Evolutionary conservation across 2,888 invertebrate genomes (phyloP).

Genomic region (Dioctria rufipes): DNA sequence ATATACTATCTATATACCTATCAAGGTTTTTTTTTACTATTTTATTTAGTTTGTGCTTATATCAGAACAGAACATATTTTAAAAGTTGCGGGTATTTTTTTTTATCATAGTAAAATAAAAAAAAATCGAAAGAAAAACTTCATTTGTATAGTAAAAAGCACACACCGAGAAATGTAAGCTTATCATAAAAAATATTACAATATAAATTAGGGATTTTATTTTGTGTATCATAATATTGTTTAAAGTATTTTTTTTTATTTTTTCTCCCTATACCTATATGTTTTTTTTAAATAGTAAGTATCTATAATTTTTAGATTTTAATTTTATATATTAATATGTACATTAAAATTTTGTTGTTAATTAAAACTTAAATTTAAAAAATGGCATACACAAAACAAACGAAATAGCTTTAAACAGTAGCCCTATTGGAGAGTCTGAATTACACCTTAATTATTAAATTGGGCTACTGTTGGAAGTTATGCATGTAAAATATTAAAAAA

Average conservation of each 20-base stretch:
- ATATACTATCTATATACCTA: too few species aligned
- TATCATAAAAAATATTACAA: too few species aligned
- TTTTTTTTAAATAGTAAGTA: not conserved
- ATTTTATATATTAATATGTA: constrained; percentile 40
- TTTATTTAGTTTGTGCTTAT: constrained; percentile 27
- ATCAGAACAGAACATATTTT: constrained; percentile 4
- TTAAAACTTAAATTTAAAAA: too few species aligned
- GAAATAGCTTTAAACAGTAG: constrained; percentile 55
- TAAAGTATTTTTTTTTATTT: constrained; percentile 13
- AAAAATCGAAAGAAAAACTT: not conserved
- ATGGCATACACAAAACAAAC: too few species aligned
- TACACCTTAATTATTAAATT: constrained; percentile 70
- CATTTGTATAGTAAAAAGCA: not conserved
- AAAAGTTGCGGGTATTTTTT: constrained; percentile 44
- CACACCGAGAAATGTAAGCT: not conserved
- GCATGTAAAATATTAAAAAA: not conserved
- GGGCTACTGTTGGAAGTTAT: constrained; percentile 57
- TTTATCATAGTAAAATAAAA: constrained; percentile 9
- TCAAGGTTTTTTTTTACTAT: constrained; percentile 24
- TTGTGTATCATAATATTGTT: constrained; percentile 36
- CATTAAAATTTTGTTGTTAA: constrained; percentile 44
- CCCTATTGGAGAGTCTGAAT: constrained; percentile 69
- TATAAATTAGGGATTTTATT: not conserved
- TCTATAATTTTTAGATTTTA: constrained; percentile 9
- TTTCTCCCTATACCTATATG: constrained; percentile 8